A percentile compares a stretch with the other conserved stretches of the same genome.
Evolutionary conservation across 2,797 vertebrate species (phyloP).

Genomic region (Pampus argenteus): DNA sequence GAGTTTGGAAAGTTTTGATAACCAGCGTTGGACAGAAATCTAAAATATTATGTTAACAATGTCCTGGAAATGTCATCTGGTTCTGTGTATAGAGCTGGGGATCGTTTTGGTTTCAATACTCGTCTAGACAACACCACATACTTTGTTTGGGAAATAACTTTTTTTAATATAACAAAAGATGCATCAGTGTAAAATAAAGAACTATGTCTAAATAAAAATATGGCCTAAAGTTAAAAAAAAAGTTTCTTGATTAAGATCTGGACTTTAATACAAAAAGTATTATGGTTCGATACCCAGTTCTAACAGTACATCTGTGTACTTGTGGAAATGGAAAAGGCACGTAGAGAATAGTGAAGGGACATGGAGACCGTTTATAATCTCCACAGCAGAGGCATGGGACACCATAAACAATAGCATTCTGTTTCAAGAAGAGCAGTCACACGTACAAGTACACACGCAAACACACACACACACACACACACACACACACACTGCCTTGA

Average conservation of each 20-base stretch:
- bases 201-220: background rate
- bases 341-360: background rate
- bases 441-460: too few species aligned
- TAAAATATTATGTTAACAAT: background rate
- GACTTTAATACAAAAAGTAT: background rate
- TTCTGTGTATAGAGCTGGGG: background rate
- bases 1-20: background rate
- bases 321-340: background rate
- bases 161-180: background rate
- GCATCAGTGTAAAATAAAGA: background rate
- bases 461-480: background rate
- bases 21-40: accelerated
- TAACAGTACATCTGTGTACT: background rate
- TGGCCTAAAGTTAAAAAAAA: background rate
- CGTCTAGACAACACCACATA: background rate
- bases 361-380: background rate
- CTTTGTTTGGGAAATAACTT: background rate
- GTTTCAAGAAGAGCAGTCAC: conserved; percentile 13
- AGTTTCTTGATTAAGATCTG: background rate
- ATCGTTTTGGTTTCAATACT: background rate
- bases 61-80: background rate
- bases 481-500: background rate
- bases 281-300: background rate
- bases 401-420: conserved; percentile 15
- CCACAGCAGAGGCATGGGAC: conserved; percentile 15